Percentiles rank a stretch among this genome's conserved stretches.
Evolutionary conservation across 2,797 vertebrate genomes (phyloP).

Genomic region (Pagetopsis macropterus): DNA sequence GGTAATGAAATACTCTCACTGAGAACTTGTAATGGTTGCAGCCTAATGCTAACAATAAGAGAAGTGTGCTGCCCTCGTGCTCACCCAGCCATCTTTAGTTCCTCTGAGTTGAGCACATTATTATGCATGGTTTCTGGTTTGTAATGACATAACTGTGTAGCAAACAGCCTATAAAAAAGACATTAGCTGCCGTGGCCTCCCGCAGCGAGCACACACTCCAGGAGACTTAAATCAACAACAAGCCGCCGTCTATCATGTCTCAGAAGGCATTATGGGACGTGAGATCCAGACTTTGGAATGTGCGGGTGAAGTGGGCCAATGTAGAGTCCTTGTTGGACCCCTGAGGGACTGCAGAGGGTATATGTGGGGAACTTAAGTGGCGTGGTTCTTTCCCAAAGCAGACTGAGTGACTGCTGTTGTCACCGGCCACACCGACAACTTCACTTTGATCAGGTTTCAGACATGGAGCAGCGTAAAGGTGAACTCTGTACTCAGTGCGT

Average conservation of each 20-base stretch:
- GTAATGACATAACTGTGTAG: conserved; percentile 50
- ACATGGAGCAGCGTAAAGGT: conserved; percentile 19
- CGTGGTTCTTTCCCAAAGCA: conserved; percentile 29
- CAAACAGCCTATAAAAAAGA: conserved; percentile 58
- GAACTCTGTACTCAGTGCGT: conserved; percentile 5
- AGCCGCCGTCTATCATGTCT: conserved; percentile 47
- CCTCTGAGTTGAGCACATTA: conserved; percentile 40
- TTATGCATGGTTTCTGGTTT: conserved; percentile 9
- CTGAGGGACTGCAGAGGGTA: conserved; percentile 23
- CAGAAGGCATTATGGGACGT: conserved; percentile 53
- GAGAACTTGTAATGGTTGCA: conserved; percentile 63
- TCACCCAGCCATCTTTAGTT: conserved; percentile 41
- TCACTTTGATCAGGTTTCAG: conserved; percentile 12
- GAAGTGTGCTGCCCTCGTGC: conserved; percentile 54
- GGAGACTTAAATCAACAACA: conserved; percentile 38
- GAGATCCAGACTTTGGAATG: conserved; percentile 15
- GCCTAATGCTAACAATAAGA: conserved; percentile 59
- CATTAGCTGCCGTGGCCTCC: conserved; percentile 59
- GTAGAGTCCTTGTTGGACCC: conserved; percentile 25
- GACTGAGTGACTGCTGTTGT: conserved; percentile 10
- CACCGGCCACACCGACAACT: not conserved
- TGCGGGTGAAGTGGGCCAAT: conserved; percentile 30
- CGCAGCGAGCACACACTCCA: conserved; percentile 21
- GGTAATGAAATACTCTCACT: conserved; percentile 62
- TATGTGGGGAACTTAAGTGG: conserved; percentile 39